phyloP scores from a whole-genome alignment of 2,888 invertebrate genomes.

The Drosophila nr. perissopoda region DNA sequence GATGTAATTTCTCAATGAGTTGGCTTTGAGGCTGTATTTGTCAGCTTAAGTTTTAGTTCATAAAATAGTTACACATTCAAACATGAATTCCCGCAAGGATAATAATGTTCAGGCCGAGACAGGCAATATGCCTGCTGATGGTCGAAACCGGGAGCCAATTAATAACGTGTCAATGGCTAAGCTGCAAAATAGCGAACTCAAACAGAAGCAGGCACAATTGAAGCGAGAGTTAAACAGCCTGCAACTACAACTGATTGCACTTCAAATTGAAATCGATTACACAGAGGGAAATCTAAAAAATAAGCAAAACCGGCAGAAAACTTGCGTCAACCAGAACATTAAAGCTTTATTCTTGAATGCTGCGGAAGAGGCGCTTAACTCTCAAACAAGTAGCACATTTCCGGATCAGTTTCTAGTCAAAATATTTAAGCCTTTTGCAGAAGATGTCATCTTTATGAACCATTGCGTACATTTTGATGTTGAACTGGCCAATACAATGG shows the following conservation, averaged over 20 bases:
- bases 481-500: conserved; percentile 35
- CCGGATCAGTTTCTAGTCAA: conserved; percentile 43
- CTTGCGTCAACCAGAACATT: conserved; percentile 17
- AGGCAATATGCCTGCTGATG: neutral
- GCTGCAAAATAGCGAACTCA: conserved; percentile 19
- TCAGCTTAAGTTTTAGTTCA: neutral
- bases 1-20: neutral
- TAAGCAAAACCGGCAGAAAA: conserved; percentile 5
- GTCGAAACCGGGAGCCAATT: neutral
- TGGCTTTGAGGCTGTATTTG: conserved; percentile 22
- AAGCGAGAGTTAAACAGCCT: conserved; percentile 22
- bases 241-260: conserved; percentile 38
- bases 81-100: conserved; percentile 8
- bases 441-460: conserved; percentile 39
- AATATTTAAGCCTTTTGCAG: conserved; percentile 39
- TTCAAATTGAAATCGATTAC: conserved; percentile 42
- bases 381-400: conserved; percentile 35
- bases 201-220: conserved; percentile 13
- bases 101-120: neutral
- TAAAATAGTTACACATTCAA: conserved; percentile 2
- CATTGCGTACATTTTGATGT: conserved; percentile 38
- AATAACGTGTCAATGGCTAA: neutral
- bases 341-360: conserved; percentile 34
- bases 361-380: conserved; percentile 27
- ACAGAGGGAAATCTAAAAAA: conserved; percentile 6